Conservation (phyloP, 2,888 invertebrate species). For the Villa cingulata region DNA sequence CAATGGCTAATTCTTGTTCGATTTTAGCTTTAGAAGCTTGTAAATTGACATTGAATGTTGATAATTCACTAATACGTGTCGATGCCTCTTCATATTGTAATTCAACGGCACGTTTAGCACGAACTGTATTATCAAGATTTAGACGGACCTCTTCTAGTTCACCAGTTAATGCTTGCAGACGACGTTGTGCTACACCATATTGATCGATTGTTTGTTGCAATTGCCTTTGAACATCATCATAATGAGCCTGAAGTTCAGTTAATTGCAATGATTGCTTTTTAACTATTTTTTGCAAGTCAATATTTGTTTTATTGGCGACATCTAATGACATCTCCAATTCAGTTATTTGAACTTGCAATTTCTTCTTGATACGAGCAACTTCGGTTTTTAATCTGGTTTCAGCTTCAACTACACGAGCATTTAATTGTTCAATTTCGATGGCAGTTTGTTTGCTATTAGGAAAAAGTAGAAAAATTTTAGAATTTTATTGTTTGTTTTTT, state of each 20-base stretch:
- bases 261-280: constrained; percentile 91
- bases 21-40: constrained; percentile 88
- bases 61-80: constrained; percentile 86
- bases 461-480: no score
- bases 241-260: constrained; percentile 84
- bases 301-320: constrained; percentile 95
- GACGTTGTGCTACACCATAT: constrained; percentile 78
- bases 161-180: constrained; percentile 78
- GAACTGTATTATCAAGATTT: constrained; percentile 83
- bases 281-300: constrained; percentile 92
- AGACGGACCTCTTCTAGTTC: constrained; percentile 93
- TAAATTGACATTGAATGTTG: constrained; percentile 88
- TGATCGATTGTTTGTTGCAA: constrained; percentile 91
- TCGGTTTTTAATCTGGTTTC: constrained; percentile 93
- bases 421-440: constrained; percentile 94
- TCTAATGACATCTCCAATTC: constrained; percentile 94
- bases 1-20: constrained; percentile 81
- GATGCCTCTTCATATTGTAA: constrained; percentile 80
- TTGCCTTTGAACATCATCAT: constrained; percentile 93
- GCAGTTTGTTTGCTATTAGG: constrained; percentile 89
- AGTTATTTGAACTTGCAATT: constrained; percentile 94
- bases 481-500: no score
- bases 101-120: constrained; percentile 83
- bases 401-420: constrained; percentile 87
- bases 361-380: constrained; percentile 96